Evolutionary conservation across 1,140 invertebrate species (phyloP), one percentile per base, ranked within the genome.

Genomic region (Sarcophaga bullata): DNA sequence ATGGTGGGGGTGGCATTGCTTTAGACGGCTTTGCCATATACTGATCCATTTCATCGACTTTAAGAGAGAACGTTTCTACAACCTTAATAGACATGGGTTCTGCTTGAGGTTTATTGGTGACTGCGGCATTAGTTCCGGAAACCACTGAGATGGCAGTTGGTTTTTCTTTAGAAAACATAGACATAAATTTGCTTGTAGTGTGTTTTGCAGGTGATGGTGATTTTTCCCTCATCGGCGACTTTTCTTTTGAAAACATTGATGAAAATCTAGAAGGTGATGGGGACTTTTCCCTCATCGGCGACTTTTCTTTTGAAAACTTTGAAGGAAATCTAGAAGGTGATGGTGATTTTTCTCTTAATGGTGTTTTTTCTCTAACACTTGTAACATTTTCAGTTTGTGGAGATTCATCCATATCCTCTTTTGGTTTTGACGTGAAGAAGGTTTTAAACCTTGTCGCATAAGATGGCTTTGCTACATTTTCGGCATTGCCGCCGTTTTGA

Each of bases 31-130:
- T 85, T 2, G 84, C 46, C 46, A 84, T 80, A 50, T 90, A 90
- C 80, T 90, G 88, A 86, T 90, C 88, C 88, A 90, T 88, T 62
- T 90, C 88, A 52, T 90, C 88, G 8, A 89, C 88, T 47, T 90
- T 90, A 0, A 90, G 81, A 0, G 88, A 89, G 62, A 90, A 90
- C 5, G 88, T 90, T 80, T 90, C 88, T 0, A 85, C 87, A 0
- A 89, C 88, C 3, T 87, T 86, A 11, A 89, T 88, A 0, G 88
- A 85, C 6, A 88, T 81, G 1, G 86, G 86, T 47, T 88, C 86
- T 0, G 85, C 84, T 15, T 88, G 86, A 3, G 87, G 84, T 46
- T 86, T 84, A 50, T 87, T 89, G 6, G 87, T 84, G 2, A 86
- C 84, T 0, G 86, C 73, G 0, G 84, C 83, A 73, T 83, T 85